Evolutionary conservation across 1,140 invertebrate species (phyloP).

Genomic region (Paramacrobiotus metropolitanus): DNA sequence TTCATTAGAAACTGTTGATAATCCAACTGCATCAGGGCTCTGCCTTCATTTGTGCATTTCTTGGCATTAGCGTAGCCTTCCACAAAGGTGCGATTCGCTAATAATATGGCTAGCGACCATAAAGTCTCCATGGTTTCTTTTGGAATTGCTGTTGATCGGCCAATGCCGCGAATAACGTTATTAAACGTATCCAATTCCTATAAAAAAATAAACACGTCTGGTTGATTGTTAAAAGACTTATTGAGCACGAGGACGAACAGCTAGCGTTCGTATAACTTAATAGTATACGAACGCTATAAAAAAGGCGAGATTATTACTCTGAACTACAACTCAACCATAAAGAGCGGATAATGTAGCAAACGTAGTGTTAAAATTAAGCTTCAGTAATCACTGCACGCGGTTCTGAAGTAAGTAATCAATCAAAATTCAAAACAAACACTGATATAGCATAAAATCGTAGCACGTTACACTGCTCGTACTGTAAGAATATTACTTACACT

Average conservation of each 20-base stretch:
- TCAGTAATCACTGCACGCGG: too few species aligned
- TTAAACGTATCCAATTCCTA: constrained; percentile 57
- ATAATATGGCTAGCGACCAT: constrained; percentile 64
- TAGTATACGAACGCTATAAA: too few species aligned
- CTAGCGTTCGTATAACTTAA: too few species aligned
- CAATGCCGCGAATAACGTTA: constrained; percentile 43
- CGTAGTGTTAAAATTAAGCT: too few species aligned
- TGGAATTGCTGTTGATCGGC: constrained; percentile 39
- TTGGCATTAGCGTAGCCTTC: constrained; percentile 75
- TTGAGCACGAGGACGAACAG: neutral
- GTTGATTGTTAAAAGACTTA: neutral
- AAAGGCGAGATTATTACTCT: too few species aligned
- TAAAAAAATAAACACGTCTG: constrained; percentile 1
- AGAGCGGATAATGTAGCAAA: too few species aligned
- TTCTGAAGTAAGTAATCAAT: too few species aligned
- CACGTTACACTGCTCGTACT: too few species aligned
- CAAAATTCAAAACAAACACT: too few species aligned
- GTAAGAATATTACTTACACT: too few species aligned
- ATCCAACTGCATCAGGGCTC: constrained; percentile 90
- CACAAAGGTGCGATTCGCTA: constrained; percentile 59
- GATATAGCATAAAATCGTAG: too few species aligned
- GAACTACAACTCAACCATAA: too few species aligned
- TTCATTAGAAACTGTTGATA: constrained; percentile 81
- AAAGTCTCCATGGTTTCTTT: constrained; percentile 39
- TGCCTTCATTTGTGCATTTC: constrained; percentile 82